A percentile compares a stretch with the other conserved stretches of the same genome.
Evolutionary conservation across 2,888 invertebrate genomes (phyloP).

Genomic region (Pollenia labialis): DNA sequence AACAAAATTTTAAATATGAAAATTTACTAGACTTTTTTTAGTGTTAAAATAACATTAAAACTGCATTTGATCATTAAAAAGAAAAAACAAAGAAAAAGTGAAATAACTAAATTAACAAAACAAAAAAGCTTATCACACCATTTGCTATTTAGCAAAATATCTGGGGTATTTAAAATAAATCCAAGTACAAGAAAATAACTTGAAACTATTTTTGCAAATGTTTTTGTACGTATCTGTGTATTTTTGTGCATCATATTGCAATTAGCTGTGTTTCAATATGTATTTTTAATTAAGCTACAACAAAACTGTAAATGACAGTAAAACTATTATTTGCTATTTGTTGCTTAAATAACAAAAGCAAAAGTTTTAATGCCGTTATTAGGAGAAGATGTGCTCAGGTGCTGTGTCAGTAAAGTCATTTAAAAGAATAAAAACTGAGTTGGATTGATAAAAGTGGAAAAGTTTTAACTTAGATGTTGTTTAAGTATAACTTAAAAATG

Average conservation of each 20-base stretch:
- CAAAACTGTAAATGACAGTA: constrained; percentile 28
- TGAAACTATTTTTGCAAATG: background rate
- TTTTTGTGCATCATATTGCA: constrained; percentile 43
- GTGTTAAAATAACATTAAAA: constrained; percentile 66
- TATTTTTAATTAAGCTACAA: constrained; percentile 19
- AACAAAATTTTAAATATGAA: constrained; percentile 17
- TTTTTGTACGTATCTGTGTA: constrained; percentile 14
- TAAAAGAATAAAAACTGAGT: background rate
- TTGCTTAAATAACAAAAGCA: constrained; percentile 28
- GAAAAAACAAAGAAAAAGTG: background rate
- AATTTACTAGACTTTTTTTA: background rate
- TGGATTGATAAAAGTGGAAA: background rate
- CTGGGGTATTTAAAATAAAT: constrained; percentile 13
- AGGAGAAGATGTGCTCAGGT: constrained; percentile 30
- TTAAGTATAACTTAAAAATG: too few species aligned
- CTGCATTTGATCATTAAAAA: constrained; percentile 55
- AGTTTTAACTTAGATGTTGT: background rate
- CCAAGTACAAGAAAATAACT: constrained; percentile 3
- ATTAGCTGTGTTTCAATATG: constrained; percentile 41
- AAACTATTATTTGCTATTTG: constrained; percentile 53
- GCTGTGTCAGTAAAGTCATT: background rate
- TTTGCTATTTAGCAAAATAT: constrained; percentile 56
- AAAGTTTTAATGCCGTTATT: constrained; percentile 36
- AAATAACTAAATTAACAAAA: constrained; percentile 21
- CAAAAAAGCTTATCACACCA: constrained; percentile 64